Base-by-base conservation (phyloP, 2,113 vertebrate species). In the Aviceda subcristata region DNA sequence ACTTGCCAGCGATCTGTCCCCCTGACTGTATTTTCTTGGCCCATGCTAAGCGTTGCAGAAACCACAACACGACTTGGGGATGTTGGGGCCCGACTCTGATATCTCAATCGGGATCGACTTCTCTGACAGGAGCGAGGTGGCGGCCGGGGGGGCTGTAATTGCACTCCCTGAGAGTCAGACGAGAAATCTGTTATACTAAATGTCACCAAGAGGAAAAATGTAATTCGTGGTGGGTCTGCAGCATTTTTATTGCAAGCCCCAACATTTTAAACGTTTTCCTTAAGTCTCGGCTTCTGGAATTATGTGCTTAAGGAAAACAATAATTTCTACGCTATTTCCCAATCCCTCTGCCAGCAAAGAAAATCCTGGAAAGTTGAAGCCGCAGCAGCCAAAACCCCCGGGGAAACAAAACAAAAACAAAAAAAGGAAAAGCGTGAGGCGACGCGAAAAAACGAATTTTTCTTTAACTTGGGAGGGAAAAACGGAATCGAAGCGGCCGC, bases 351-450 rank as follows among this genome's bases (percentile, higher is more conserved):
- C 74, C 71, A 53, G 89, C 11, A 79, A 77, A 90, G 39, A 90
- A 81, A 93, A 90, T 66, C 92, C 80, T 88, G 76, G 51, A 91
- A 94, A 95, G 91, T 90, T 89, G 50, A 78, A 92, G 16, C 53
- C 15, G 26, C 34, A 45, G 67, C 75, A 50, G 66, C 45, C 84
- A 59, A 43, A 92, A 23, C 4, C 48, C 66, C 39, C 43, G 6
- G 63, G 63, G 48, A 75, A 81, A 55, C 41, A 73, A 86, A 86
- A 92, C 90, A 50, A 92, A 97, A 96, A 78, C 30, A 38, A 78
- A 60, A 55, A 30, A 67, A 60, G 69, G 18, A 32, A 92, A 73
- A 96, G 62, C 30, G 6, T 48, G 13, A 72, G 24, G 22, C 11
- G 7, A 76, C 3, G 66, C 36, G 43, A 64, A 64, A 90, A 96